These are phyloP conservation scores for Hoplodrina blanda DNA, from an alignment of 2,888 invertebrate species.

Conservation along the genomic window DNA sequence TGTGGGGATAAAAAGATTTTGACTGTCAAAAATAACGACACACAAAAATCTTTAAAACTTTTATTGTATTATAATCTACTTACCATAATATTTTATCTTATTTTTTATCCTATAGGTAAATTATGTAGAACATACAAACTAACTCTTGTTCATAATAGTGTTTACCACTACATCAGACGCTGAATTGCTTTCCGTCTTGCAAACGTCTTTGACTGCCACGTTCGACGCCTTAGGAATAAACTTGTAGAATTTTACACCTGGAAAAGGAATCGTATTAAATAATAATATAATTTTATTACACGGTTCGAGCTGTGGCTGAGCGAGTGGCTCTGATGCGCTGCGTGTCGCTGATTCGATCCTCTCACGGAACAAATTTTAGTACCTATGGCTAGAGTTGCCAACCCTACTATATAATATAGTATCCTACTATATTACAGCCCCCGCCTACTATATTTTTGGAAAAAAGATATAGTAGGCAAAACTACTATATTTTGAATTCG, in stretches of 20 bases:
- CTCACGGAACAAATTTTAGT: too few species aligned
- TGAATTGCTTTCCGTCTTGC: constrained; percentile 37
- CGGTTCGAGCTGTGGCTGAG: too few species aligned
- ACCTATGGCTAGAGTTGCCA: too few species aligned
- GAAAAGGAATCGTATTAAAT: constrained; percentile 37
- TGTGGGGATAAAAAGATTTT: neutral
- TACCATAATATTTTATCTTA: neutral
- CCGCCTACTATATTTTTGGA: too few species aligned
- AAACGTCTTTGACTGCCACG: constrained; percentile 25
- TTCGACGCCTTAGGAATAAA: constrained; percentile 70
- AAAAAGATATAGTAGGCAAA: too few species aligned
- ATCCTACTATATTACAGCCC: too few species aligned
- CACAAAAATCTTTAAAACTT: neutral
- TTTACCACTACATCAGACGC: constrained; percentile 33
- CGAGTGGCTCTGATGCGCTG: too few species aligned
- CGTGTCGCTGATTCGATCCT: too few species aligned
- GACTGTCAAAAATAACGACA: neutral
- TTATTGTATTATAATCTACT: constrained; percentile 1
- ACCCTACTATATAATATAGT: too few species aligned
- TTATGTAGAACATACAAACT: constrained; percentile 13
- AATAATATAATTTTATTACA: too few species aligned
- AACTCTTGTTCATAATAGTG: constrained; percentile 23
- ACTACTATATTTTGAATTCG: too few species aligned
- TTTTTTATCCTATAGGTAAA: neutral
- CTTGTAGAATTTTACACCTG: constrained; percentile 86